Percentiles rank a stretch among this genome's conserved stretches.
Evolutionary conservation across 35 echinoderm and acorn worm species (phyloP).

Genomic region (Diadema setosum): DNA sequence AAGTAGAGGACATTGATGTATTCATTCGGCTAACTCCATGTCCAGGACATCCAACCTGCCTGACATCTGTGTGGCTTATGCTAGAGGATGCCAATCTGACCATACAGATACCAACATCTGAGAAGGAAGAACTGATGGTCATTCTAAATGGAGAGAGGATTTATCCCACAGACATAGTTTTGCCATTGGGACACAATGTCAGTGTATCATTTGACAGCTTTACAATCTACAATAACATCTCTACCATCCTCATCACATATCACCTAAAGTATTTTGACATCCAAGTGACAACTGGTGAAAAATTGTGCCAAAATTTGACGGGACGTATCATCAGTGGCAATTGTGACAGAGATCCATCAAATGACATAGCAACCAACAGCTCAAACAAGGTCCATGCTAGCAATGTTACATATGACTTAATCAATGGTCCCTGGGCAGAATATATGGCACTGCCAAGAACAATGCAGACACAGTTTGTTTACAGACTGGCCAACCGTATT

Average conservation of each 20-base stretch:
- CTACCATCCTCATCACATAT: conserved; percentile 16
- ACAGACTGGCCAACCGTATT: background rate
- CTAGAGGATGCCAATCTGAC: conserved; percentile 24
- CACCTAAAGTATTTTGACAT: conserved; percentile 43
- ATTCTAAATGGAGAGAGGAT: conserved; percentile 30
- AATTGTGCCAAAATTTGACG: background rate
- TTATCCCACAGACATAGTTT: background rate
- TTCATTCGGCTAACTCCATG: conserved; percentile 71
- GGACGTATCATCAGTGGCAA: conserved; percentile 54
- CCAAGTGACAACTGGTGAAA: conserved; percentile 4
- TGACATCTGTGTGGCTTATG: conserved; percentile 66
- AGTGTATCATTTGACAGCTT: background rate
- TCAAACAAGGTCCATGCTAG: background rate
- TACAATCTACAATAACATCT: background rate
- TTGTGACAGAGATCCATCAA: conserved; percentile 39
- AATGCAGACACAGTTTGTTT: conserved; percentile 31
- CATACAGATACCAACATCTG: background rate
- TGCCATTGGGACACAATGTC: conserved; percentile 21
- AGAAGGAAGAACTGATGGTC: background rate
- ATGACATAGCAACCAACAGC: conserved; percentile 21
- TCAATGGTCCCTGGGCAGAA: conserved; percentile 68
- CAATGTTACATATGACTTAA: conserved; percentile 39
- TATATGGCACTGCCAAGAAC: conserved; percentile 14
- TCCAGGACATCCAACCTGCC: conserved; percentile 22
- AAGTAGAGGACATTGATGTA: conserved; percentile 1